These are phyloP conservation scores for Meandrusa payeni DNA, from an alignment of 2,888 invertebrate species.

Conservation along the genomic window DNA sequence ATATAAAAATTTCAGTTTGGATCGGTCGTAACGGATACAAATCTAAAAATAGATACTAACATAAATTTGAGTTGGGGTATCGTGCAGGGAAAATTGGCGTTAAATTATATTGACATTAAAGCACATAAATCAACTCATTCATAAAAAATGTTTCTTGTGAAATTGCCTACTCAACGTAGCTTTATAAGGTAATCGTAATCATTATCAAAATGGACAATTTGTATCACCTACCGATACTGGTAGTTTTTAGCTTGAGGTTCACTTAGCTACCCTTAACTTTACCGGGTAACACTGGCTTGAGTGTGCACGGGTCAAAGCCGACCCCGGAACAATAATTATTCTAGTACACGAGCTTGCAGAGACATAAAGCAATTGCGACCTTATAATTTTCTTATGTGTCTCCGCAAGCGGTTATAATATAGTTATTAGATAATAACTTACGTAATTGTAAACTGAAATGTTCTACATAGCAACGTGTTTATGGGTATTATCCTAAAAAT, in stretches of 20 bases:
- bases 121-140: neutral
- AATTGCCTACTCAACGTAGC: slow-evolving; percentile 22
- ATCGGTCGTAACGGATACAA: too few relatives aligned
- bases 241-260: slow-evolving; percentile 43
- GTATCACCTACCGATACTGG: slow-evolving; percentile 45
- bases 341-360: slow-evolving; percentile 52
- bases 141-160: too few relatives aligned
- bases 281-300: slow-evolving; percentile 41
- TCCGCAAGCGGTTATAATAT: slow-evolving; percentile 44
- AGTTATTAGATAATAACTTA: slow-evolving; percentile 48
- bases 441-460: slow-evolving; percentile 55
- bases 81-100: neutral
- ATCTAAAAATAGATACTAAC: too few relatives aligned
- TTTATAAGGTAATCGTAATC: slow-evolving; percentile 12
- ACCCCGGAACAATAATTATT: slow-evolving; percentile 63
- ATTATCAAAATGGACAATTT: slow-evolving; percentile 24
- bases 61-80: too few relatives aligned
- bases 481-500: slow-evolving; percentile 71
- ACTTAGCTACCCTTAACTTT: slow-evolving; percentile 41
- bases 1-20: too few relatives aligned
- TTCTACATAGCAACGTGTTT: slow-evolving; percentile 64
- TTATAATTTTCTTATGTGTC: slow-evolving; percentile 36
- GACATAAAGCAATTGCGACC: slow-evolving; percentile 37
- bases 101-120: neutral
- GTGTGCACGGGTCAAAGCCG: slow-evolving; percentile 48